Evolutionary conservation across 2,113 vertebrate species (phyloP), one percentile per base, ranked within the genome.

Genomic region (Clarias batrachus): DNA sequence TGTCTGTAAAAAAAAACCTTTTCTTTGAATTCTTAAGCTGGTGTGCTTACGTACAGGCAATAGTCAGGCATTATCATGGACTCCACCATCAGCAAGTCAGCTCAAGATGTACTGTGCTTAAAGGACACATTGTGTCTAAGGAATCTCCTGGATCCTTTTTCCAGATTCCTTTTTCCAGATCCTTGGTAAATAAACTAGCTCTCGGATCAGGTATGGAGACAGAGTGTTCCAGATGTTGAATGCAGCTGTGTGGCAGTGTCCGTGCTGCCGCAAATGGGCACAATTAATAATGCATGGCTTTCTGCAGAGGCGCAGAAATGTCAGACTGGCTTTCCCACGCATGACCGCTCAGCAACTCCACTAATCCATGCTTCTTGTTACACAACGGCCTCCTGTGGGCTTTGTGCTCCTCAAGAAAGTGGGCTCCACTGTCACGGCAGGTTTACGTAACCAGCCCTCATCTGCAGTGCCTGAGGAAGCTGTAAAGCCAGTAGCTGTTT

Each of bases 231-330:
- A 90, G 87, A 88, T 88, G 87, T 89, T 89, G 82, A 83, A 54
- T 21, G 21, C 68, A 77, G 81, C 73, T 57, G 73, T 74, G 56
- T 65, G 83, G 48, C 3, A 63, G 56, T 25, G 70, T 52, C 16
- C 11, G 1, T 77, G 63, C 83, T 77, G n/a, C 73, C 57, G 70
- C 84, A 82, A 66, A 80, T 41, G 70, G 52, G 56, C 52, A 63
- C 81, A 88, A 80, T 90, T 90, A 90, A 89, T 90, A 88, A 91
- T 89, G 71, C 70, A 89, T 85, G 82, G 76, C 79, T 89, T 85
- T 88, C 78, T 80, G 27, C 30, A 23, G 74, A 88, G 57, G 80
- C 66, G 56, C 77, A 85, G 60, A 90, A 80, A 71, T 85, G 84
- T 86, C 89, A 37, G 66, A 52, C 41, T 25, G 59, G 12, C 48